Conservation (phyloP, 1,140 invertebrate species). For the Dendroctonus ponderosae region DNA sequence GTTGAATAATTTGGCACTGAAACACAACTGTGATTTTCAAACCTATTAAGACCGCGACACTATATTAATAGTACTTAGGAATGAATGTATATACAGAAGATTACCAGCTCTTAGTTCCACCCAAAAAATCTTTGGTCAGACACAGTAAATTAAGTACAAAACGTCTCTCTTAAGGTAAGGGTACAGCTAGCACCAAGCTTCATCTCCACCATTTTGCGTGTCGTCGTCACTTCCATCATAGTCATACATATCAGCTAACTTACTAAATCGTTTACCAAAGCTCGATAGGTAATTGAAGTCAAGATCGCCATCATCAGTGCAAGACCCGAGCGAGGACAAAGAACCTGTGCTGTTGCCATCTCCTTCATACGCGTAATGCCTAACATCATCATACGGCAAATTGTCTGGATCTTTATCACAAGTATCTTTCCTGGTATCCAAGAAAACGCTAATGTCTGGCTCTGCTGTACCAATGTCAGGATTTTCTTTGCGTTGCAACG, state of each 20-base stretch:
- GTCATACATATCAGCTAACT: constrained; percentile 96
- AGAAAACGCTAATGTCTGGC: constrained; percentile 87
- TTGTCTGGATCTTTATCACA: constrained; percentile 88
- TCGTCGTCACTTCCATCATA: constrained; percentile 81
- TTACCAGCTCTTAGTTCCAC: constrained; percentile 23
- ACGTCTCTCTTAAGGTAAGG: constrained; percentile 14
- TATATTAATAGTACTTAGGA: background rate
- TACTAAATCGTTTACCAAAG: constrained; percentile 94
- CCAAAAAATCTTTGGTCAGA: constrained; percentile 46
- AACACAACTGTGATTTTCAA: background rate
- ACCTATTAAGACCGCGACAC: background rate
- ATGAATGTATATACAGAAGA: constrained; percentile 27
- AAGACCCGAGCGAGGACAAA: constrained; percentile 88
- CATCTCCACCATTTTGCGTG: constrained; percentile 67
- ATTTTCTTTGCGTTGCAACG: constrained; percentile 49
- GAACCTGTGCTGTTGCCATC: constrained; percentile 90
- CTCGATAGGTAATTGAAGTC: constrained; percentile 97
- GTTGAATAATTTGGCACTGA: constrained; percentile 11
- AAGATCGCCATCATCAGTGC: constrained; percentile 90
- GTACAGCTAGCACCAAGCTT: constrained; percentile 69
- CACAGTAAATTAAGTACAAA: constrained; percentile 42
- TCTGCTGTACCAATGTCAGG: constrained; percentile 49
- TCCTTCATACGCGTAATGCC: constrained; percentile 95
- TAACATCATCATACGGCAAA: constrained; percentile 90
- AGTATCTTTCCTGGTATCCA: constrained; percentile 83